These are phyloP conservation scores for Gouania willdenowi DNA, from an alignment of 2,797 vertebrate genomes.

Conservation along the genomic window DNA sequence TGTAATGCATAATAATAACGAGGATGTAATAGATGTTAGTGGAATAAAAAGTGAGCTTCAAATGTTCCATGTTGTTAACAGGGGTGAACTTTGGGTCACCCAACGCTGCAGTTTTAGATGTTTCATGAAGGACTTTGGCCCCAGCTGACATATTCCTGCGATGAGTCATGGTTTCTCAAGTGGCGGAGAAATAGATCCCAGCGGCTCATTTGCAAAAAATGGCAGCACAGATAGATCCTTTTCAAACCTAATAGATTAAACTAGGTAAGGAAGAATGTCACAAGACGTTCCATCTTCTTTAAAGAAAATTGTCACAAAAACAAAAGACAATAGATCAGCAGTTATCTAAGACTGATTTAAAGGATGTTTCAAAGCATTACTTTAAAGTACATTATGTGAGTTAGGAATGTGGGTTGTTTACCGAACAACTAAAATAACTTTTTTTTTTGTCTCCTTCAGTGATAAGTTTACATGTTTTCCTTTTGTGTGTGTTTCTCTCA, in stretches of 20 bases:
- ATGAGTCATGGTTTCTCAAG: conserved; percentile 55
- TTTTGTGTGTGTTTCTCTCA: no score
- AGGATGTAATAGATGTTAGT: no score
- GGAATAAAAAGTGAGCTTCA: conserved; percentile 4
- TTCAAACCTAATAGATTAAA: conserved; percentile 1
- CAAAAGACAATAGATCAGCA: no score
- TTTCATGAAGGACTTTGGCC: conserved; percentile 40
- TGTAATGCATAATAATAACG: conserved; percentile 1
- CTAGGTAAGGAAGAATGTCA: background rate
- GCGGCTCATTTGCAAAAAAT: conserved; percentile 43
- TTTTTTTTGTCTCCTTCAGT: no score
- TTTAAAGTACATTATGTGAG: no score
- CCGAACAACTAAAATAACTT: no score
- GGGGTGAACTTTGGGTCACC: conserved; percentile 22
- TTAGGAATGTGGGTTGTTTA: no score
- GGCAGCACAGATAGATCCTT: background rate
- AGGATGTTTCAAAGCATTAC: no score
- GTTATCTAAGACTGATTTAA: no score
- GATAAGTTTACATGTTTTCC: no score
- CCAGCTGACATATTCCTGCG: conserved; percentile 47
- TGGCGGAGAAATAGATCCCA: conserved; percentile 58
- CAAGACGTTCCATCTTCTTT: background rate
- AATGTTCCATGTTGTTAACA: conserved; percentile 14
- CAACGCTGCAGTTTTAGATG: conserved; percentile 2
- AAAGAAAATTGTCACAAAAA: background rate